Evolutionary conservation across 1,140 invertebrate species (phyloP).

Genomic region (Drosophila prosaltans): DNA sequence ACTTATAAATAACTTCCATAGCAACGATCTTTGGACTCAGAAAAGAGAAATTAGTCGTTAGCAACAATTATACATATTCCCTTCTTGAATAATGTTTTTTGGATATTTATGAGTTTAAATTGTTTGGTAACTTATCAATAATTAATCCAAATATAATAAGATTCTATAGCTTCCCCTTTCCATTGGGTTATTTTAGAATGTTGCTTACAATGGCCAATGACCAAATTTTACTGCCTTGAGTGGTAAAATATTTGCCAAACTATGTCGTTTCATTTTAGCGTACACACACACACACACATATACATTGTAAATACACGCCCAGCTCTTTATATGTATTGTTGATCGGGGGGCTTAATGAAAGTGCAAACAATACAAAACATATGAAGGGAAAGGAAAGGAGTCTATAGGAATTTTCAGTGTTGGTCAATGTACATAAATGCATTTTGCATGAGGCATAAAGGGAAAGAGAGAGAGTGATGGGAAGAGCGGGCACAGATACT

Average conservation of each 20-base stretch:
- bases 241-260: constrained; percentile 69
- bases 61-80: too few relatives aligned
- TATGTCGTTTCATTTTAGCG: constrained; percentile 14
- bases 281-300: neutral
- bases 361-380: constrained; percentile 55
- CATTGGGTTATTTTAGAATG: constrained; percentile 36
- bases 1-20: too few relatives aligned
- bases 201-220: constrained; percentile 45
- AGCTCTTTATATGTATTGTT: constrained; percentile 9
- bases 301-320: neutral
- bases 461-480: too few relatives aligned
- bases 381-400: neutral
- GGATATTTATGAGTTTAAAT: constrained; percentile 31
- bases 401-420: constrained; percentile 47
- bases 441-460: constrained; percentile 44
- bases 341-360: constrained; percentile 59
- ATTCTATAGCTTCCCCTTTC: neutral
- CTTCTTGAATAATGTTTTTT: too few relatives aligned
- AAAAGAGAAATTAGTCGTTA: too few relatives aligned
- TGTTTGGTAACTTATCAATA: too few relatives aligned
- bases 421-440: constrained; percentile 39
- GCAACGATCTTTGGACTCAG: too few relatives aligned
- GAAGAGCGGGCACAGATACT: neutral
- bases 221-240: constrained; percentile 67
- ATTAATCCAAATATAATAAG: too few relatives aligned